Evolutionary conservation across 1,140 invertebrate species (phyloP), one percentile per base, ranked within the genome.

Genomic region (Papilio machaon): DNA sequence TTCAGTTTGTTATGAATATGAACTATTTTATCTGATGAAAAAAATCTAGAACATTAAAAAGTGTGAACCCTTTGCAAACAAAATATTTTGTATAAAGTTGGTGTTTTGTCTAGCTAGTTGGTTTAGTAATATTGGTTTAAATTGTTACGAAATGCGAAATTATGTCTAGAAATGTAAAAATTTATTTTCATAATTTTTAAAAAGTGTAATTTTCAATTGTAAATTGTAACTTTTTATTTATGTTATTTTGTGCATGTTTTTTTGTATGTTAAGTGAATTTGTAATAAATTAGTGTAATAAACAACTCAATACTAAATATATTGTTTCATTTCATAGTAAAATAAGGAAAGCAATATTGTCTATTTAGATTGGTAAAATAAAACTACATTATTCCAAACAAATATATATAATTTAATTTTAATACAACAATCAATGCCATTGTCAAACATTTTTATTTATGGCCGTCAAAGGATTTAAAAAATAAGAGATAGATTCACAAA

Each of bases 211-310:
- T 75, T 30, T 30, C 19, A 47, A 0, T 74, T 75, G 19, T 75
- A 75, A 75, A 75, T 52, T 75, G 46, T 30, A 64, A 9, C 46
- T 30, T 73, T 74, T 46, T n/a, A 46, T 84, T 81, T 82, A 82
- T 58, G 74, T 70, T 82, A 82, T 80, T 84, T 84, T 84, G 79
- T 80, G 70, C 35, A 79, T 75, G 52, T 58, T 81, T 30, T 30
- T 84, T 84, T 82, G 47, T 46, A 30, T 73, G 47, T 43, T 30
- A 58, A 76, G 47, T 81, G 67, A 10, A 74, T 15, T 73, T 74
- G 58, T 74, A 79, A 82, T 82, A 19, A 84, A 82, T 74, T 46
- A 76, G 73, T 83, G 52, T 79, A 83, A 75, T 38, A 75, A 81
- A 81, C 52, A 46, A 2, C 9, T 58, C 13, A 19, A 77, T 77